Evolutionary conservation across 2,888 invertebrate genomes (phyloP).

Genomic region (Prosopocoilus inquinatus): DNA sequence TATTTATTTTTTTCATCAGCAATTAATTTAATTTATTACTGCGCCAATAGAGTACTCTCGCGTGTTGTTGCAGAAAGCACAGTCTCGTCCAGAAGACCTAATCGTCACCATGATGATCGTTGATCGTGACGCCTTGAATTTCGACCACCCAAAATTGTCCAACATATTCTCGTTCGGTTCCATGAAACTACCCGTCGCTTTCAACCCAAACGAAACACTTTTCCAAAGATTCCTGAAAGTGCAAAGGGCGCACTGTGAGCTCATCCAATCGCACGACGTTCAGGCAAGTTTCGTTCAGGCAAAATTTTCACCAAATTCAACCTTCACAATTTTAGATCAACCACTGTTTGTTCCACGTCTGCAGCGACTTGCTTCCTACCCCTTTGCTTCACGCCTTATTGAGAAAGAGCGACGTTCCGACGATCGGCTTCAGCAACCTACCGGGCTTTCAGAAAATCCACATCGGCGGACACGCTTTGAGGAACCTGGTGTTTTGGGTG

Average conservation of each 20-base stretch:
- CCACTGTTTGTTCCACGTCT: conserved; percentile 5
- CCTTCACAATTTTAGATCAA: not conserved
- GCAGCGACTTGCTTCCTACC: not conserved
- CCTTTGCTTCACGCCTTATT: conserved; percentile 1
- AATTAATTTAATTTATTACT: too few relatives aligned
- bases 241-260: not conserved
- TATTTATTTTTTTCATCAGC: too few relatives aligned
- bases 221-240: not conserved
- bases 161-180: conserved; percentile 4
- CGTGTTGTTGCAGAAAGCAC: not conserved
- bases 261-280: not conserved
- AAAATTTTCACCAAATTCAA: not conserved
- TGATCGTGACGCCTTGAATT: not conserved
- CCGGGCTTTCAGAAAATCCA: conserved; percentile 2
- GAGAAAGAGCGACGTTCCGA: not conserved
- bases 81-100: not conserved
- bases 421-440: conserved; percentile 6
- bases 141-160: not conserved
- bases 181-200: not conserved
- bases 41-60: not conserved
- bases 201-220: not conserved
- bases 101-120: not conserved
- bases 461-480: not conserved
- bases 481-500: conserved; percentile 8
- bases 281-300: not conserved